Evolutionary conservation across 2,888 invertebrate genomes (phyloP), one percentile per base, ranked within the genome.

Genomic region (Phrixothrix hirtus): DNA sequence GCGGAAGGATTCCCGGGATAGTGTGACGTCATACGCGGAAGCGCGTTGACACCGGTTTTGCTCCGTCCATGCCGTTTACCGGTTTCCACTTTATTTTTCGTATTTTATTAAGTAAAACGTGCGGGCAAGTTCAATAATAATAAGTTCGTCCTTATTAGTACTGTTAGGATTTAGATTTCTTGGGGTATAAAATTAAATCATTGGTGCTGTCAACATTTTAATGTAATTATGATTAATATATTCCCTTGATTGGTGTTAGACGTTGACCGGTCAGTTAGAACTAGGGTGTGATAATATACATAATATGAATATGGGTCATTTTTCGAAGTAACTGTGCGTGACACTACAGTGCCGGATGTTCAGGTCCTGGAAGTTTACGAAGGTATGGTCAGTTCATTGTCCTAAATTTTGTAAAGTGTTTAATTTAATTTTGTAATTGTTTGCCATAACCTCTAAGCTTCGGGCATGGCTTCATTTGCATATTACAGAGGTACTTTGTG

Each of bases 1-100:
- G 68, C 65, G 71, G 68, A 67, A 68, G 66, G 70, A 70, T 69
- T 70, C 72, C 72, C 71, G 69, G 73, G 73, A 69, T 64, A 69
- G 72, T 70, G 69, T 75, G 75, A 75, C 75, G 75, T 75, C 74
- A 75, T 65, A 67, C 68, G 66, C 72, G 72, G 73, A 71, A 73
- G 70, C 67, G 51, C 46, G 51, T 69, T 64, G 58, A 49, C 52
- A 58, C 49, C 57, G 56, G 54, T 54, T 49, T 58, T 60, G 59
- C 60, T 67, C 67, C 71, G 69, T 71, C 69, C 69, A 69, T 66
- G 67, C 70, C 65, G 63, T 61, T 63, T 60, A 52, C 59, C 53
- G 50, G 53, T 50, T 48, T 41, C 30, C 37, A 17, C 43, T 41
- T 45, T 34, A 29, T 42, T 47, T 51, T 49, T 44, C 14, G 38